phyloP scores from a whole-genome alignment of 2,113 vertebrate genomes.

The Rissa tridactyla region DNA sequence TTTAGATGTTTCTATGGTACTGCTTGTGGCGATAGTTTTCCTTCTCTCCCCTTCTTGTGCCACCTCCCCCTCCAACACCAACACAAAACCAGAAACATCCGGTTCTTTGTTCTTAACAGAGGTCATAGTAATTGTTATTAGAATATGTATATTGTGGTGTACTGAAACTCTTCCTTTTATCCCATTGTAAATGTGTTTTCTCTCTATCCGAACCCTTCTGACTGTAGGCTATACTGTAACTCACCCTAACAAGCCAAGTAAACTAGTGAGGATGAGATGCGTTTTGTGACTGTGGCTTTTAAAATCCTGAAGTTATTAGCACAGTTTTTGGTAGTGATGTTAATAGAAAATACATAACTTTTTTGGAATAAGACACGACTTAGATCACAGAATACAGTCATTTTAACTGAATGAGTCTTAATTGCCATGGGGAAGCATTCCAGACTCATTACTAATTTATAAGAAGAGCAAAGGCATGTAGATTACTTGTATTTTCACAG shows the following conservation, averaged over 20 bases:
- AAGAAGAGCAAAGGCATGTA: neutral
- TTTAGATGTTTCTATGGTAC: neutral
- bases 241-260: neutral
- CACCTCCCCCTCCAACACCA: neutral
- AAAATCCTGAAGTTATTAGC: neutral
- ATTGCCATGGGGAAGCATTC: neutral
- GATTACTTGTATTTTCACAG: neutral
- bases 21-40: neutral
- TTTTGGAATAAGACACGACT: neutral
- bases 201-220: neutral
- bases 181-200: neutral
- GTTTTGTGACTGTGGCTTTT: neutral
- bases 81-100: neutral
- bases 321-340: neutral
- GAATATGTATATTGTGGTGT: neutral
- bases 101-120: neutral
- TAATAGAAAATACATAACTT: neutral
- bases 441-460: neutral
- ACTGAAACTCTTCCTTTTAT: neutral
- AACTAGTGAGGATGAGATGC: neutral
- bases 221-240: neutral
- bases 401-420: neutral
- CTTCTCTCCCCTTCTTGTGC: neutral
- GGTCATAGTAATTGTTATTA: neutral
- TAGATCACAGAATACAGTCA: neutral